Evolutionary conservation across 2,113 vertebrate genomes (phyloP).

Genomic region (Ammodramus savannarum): DNA sequence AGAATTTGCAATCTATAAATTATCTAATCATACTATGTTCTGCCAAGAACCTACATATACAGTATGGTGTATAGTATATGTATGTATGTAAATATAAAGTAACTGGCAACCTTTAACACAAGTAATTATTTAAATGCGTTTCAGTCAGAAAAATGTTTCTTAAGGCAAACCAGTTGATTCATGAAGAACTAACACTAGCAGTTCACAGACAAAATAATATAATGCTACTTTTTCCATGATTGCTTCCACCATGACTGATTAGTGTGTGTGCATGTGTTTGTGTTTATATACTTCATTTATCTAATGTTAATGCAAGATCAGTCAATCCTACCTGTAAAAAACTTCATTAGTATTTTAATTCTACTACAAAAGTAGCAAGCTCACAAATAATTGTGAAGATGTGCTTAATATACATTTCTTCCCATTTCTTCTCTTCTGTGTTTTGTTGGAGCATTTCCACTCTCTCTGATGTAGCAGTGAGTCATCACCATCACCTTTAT

Average conservation of each 20-base stretch:
- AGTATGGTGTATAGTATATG: neutral
- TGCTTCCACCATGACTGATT: neutral
- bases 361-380: neutral
- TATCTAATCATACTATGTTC: neutral
- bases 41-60: neutral
- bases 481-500: neutral
- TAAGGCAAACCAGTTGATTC: neutral
- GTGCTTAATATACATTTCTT: neutral
- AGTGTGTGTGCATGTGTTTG: neutral
- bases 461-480: fast-evolving
- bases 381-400: neutral
- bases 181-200: neutral
- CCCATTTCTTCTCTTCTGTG: neutral
- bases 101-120: neutral
- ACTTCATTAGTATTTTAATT: neutral
- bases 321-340: neutral
- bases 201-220: neutral
- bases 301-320: neutral
- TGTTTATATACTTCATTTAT: neutral
- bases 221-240: neutral
- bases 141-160: neutral
- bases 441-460: neutral
- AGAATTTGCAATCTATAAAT: neutral
- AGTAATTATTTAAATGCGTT: neutral
- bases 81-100: neutral